These are phyloP conservation scores for Brachyistius frenatus DNA, from an alignment of 2,113 vertebrate species.

Conservation along the genomic window DNA sequence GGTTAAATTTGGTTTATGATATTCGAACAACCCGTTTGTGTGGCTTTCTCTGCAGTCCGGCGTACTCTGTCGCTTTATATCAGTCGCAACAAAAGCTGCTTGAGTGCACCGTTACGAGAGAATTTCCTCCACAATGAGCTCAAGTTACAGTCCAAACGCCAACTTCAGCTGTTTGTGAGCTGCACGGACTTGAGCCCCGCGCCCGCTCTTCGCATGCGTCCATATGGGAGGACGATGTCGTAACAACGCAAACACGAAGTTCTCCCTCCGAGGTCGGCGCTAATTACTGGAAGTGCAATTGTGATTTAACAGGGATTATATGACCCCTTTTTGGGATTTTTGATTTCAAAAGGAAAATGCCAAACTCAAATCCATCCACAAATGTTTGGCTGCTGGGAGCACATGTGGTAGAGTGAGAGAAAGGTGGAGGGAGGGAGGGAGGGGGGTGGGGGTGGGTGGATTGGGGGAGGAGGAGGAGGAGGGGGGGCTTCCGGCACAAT, in stretches of 20 bases:
- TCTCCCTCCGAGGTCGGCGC: constrained; percentile 32
- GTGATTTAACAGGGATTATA: constrained; percentile 49
- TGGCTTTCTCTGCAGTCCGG: not conserved
- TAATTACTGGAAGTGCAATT: constrained; percentile 42
- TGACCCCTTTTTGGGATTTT: constrained; percentile 38
- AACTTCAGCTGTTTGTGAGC: constrained; percentile 32
- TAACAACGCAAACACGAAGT: constrained; percentile 45
- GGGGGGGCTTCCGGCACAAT: constrained; percentile 33
- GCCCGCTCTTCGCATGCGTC: constrained; percentile 14
- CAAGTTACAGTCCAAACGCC: constrained; percentile 44
- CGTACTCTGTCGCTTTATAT: constrained; percentile 8
- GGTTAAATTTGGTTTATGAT: too few relatives aligned
- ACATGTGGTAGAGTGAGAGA: constrained; percentile 2
- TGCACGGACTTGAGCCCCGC: not conserved
- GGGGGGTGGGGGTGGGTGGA: too few relatives aligned
- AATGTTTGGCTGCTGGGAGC: constrained; percentile 46
- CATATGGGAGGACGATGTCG: constrained; percentile 40
- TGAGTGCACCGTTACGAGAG: constrained; percentile 8
- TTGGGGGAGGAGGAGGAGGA: too few relatives aligned
- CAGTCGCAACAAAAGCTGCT: constrained; percentile 35
- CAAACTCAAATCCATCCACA: constrained; percentile 49
- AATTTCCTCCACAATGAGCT: constrained; percentile 39
- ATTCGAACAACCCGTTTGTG: not conserved
- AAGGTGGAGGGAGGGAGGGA: too few relatives aligned
- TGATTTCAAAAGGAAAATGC: constrained; percentile 42